phyloP scores from a whole-genome alignment of 2,797 vertebrate species.

The Crenuchus spilurus region DNA sequence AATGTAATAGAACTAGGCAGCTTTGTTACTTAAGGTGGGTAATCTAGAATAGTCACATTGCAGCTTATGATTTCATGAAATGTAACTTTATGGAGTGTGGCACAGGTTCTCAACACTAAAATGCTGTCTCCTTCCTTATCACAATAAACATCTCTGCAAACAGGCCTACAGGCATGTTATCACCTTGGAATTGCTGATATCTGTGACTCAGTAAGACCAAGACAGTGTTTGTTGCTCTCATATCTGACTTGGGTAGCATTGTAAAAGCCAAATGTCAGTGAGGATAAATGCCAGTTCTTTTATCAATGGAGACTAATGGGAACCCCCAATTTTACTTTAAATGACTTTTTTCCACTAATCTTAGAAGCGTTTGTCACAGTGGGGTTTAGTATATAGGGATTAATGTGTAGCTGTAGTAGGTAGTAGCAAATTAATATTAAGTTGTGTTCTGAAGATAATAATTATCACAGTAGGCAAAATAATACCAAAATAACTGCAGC shows the following conservation, averaged over 20 bases:
- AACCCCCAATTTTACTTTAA: neutral
- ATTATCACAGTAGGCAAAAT: no score
- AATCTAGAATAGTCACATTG: neutral
- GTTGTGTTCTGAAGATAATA: no score
- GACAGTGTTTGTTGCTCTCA: neutral
- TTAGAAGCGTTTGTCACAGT: no score
- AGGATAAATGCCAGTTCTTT: neutral
- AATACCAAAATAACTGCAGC: no score
- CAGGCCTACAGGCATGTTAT: neutral
- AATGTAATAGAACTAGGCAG: no score
- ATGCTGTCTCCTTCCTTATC: neutral
- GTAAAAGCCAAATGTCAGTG: neutral
- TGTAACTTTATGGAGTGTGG: neutral
- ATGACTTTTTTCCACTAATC: no score
- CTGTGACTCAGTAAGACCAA: neutral
- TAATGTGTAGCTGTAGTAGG: no score
- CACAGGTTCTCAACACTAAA: neutral
- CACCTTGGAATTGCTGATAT: neutral
- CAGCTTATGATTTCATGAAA: neutral
- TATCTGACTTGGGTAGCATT: neutral
- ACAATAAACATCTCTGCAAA: neutral
- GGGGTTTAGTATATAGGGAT: no score
- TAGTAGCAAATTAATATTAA: no score
- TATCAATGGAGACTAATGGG: neutral
- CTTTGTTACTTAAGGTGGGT: no score